These are phyloP conservation scores for Embidobia sp. DNA, from an alignment of 2,888 invertebrate genomes.

Conservation along the genomic window DNA sequence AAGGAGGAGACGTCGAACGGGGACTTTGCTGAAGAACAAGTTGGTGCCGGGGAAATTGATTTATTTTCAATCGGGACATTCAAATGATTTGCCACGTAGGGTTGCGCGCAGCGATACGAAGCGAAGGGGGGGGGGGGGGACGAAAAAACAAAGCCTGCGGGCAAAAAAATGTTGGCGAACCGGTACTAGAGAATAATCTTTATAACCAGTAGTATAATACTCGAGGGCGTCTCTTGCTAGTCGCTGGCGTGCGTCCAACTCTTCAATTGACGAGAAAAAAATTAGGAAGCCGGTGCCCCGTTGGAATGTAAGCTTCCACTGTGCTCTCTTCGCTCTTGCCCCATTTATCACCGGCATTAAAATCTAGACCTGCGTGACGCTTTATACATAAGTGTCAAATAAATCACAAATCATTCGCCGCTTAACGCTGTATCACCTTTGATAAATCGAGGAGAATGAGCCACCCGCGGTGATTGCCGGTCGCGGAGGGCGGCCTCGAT, in stretches of 20 bases:
- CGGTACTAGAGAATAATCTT: conserved; percentile 51
- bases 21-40: no score
- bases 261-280: conserved; percentile 60
- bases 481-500: conserved; percentile 21
- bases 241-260: conserved; percentile 52
- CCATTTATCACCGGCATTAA: conserved; percentile 61
- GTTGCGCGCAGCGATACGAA: not conserved
- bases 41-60: no score
- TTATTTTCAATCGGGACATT: conserved; percentile 37
- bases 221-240: conserved; percentile 52
- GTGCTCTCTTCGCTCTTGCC: conserved; percentile 48
- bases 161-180: conserved; percentile 37
- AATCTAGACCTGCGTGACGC: conserved; percentile 49
- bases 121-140: not conserved
- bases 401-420: conserved; percentile 63
- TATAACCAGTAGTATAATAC: conserved; percentile 59
- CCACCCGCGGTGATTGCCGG: conserved; percentile 52
- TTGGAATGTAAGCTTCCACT: conserved; percentile 39
- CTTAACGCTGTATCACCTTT: conserved; percentile 62
- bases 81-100: conserved; percentile 23
- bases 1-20: no score
- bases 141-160: conserved; percentile 22
- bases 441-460: conserved; percentile 54
- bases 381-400: conserved; percentile 60
- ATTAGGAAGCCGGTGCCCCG: conserved; percentile 43